Evolutionary conservation across 2,797 vertebrate genomes (phyloP), one percentile per base, ranked within the genome.

Genomic region (Anguilla pacifica): DNA sequence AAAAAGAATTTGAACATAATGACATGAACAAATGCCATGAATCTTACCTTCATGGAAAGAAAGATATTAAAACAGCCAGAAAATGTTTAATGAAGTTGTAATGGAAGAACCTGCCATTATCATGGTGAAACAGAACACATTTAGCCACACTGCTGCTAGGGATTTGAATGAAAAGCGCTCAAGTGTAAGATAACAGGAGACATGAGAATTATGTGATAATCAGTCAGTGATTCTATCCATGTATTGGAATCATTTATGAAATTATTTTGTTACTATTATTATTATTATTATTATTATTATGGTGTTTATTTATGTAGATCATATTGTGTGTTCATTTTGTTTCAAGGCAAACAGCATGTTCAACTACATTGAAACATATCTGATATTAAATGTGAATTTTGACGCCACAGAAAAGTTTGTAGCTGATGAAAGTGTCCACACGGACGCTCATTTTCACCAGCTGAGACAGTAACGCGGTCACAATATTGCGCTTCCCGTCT

Each of bases 341-440:
- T 64, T 53, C 51, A 53, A 53, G 51, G 51, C 1, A 53, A 46
- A 46, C 43, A 46, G 43, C 43, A 46, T 46, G 43, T 46, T 46
- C 43, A 46, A 46, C 39, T 67, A 22, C 61, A 57, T 31, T 67
- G 57, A 87, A 22, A 2, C 28, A 46, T 59, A 6, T 53, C 46
- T 22, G 28, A 39, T 82, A 51, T 82, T 85, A 67, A 85, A 61
- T n/a, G 83, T 85, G 28, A 61, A 81, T 49, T 81, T 46, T 6
- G 25, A 81, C 25, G 46, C 43, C 19, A 3, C 55, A 22, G 28
- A 25, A 64, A 28, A 9, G 57, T 51, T 83, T 28, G 9, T 11
- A 31, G 59, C 77, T 51, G 55, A 67, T 83, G 43, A 83, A 31
- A 35, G 28, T 72, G 49, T 72, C 72, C 46, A 72, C 87, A 39